phyloP scores from a whole-genome alignment of 2,888 invertebrate species.

The Teleogryllus oceanicus region DNA sequence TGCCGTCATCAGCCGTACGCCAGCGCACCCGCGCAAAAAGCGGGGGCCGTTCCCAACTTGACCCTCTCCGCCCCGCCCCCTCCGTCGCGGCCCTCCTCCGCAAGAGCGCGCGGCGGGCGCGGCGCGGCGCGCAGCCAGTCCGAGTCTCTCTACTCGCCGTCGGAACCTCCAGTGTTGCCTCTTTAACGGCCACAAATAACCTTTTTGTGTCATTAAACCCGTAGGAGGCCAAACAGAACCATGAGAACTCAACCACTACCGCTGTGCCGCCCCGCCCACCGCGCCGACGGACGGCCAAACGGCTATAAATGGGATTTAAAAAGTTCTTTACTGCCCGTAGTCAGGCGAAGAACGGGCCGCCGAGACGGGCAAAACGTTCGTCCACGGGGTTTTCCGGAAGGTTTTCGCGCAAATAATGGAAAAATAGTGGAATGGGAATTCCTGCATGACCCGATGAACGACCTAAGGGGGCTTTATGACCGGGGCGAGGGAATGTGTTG shows the following conservation, averaged over 20 bases:
- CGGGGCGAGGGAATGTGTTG: neutral
- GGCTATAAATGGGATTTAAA: conserved; percentile 18
- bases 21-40: too few relatives aligned
- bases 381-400: neutral
- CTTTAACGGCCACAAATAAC: conserved; percentile 18
- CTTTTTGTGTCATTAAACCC: conserved; percentile 18
- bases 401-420: conserved; percentile 10
- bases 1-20: too few relatives aligned
- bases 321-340: conserved; percentile 9
- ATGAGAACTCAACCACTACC: neutral
- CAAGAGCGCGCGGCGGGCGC: too few relatives aligned
- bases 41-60: too few relatives aligned
- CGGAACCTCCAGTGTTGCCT: conserved; percentile 10
- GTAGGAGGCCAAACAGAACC: neutral
- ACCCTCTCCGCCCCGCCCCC: too few relatives aligned
- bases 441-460: neutral
- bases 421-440: conserved; percentile 7
- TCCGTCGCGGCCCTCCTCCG: too few relatives aligned
- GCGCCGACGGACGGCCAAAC: neutral
- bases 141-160: too few relatives aligned
- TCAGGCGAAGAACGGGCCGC: neutral
- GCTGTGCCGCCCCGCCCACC: neutral
- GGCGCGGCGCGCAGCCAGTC: too few relatives aligned
- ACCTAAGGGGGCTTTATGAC: neutral
- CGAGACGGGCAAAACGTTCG: neutral